Percentiles rank a stretch among this genome's conserved stretches.
Evolutionary conservation across 2,797 vertebrate genomes (phyloP).

Genomic region (Lacerta bilineata): DNA sequence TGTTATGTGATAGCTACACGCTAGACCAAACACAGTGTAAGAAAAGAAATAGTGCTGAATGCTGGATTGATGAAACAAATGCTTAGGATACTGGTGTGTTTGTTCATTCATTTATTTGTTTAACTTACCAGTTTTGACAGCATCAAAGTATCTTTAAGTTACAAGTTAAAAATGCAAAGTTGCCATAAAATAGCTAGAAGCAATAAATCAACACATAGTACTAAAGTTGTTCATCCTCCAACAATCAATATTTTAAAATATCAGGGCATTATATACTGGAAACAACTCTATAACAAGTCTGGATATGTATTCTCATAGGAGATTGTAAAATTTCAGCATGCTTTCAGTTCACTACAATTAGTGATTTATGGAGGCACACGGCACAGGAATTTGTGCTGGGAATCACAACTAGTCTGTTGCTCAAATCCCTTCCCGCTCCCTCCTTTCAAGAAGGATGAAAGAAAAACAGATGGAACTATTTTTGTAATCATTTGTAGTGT

Average conservation of each 20-base stretch:
- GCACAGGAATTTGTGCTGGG: conserved; percentile 70
- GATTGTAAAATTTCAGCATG: conserved; percentile 48
- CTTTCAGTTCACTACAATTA: conserved; percentile 58
- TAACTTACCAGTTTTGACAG: too few relatives aligned
- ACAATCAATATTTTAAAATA: conserved; percentile 50
- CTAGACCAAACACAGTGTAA: background rate
- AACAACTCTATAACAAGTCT: conserved; percentile 40
- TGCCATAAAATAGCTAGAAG: too few relatives aligned
- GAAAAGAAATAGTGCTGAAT: conserved; percentile 18
- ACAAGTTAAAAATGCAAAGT: too few relatives aligned
- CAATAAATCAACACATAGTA: too few relatives aligned
- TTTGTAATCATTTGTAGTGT: background rate
- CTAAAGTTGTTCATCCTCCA: too few relatives aligned
- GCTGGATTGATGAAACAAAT: conserved; percentile 51
- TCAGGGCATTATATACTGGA: conserved; percentile 41
- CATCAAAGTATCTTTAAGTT: too few relatives aligned
- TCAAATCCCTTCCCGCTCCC: background rate
- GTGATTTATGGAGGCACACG: conserved; percentile 70
- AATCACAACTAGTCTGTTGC: conserved; percentile 66
- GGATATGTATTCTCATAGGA: conserved; percentile 59
- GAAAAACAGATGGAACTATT: background rate
- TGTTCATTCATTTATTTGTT: too few relatives aligned
- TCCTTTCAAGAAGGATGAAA: background rate
- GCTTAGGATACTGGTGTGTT: background rate
- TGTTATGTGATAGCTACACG: background rate